phyloP scores from a whole-genome alignment of 2,113 vertebrate species.

The Colaptes auratus region DNA sequence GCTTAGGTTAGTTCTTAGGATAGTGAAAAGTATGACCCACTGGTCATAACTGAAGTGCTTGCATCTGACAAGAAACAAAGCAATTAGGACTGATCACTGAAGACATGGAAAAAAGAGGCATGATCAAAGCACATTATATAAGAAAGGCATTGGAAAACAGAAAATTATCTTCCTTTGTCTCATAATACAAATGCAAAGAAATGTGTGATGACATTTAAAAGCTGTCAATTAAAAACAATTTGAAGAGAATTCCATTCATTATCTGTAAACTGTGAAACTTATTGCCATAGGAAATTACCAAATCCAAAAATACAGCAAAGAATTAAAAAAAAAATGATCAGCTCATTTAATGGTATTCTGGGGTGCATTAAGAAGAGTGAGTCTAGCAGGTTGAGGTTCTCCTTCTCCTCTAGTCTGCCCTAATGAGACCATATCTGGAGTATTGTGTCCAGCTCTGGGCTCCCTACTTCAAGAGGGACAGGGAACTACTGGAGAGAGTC shows the following conservation, averaged over 20 bases:
- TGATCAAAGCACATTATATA: background rate
- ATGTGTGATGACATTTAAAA: background rate
- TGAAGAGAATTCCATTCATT: background rate
- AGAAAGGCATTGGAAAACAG: background rate
- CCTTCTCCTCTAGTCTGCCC: too few relatives aligned
- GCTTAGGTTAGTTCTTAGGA: background rate
- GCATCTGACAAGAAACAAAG: background rate
- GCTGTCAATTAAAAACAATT: background rate
- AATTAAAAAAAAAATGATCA: background rate
- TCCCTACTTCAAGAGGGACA: too few relatives aligned
- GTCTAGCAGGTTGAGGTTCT: too few relatives aligned
- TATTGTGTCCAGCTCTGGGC: too few relatives aligned
- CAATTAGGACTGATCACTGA: background rate
- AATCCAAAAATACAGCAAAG: background rate
- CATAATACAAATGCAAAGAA: background rate
- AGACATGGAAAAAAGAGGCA: background rate
- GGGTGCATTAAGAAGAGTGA: too few relatives aligned
- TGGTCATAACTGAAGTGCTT: background rate
- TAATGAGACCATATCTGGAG: too few relatives aligned
- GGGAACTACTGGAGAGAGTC: too few relatives aligned
- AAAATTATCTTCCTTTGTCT: background rate
- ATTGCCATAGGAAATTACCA: background rate
- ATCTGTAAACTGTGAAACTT: background rate
- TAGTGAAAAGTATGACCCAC: background rate
- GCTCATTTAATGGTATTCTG: too few relatives aligned